phyloP scores from a whole-genome alignment of 1,140 invertebrate species.

The Muscidifurax raptorellus region DNA sequence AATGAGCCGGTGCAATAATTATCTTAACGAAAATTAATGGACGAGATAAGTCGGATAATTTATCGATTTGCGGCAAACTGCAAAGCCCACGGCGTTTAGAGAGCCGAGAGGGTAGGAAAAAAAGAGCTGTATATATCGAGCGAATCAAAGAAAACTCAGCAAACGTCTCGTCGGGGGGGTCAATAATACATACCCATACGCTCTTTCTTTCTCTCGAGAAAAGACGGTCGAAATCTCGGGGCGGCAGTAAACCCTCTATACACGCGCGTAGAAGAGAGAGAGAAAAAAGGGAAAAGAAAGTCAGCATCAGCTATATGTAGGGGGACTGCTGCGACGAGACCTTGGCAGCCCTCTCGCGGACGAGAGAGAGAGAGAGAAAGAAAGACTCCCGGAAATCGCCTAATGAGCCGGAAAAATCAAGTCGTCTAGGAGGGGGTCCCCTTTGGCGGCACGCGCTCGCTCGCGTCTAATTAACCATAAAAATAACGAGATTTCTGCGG shows the following conservation, averaged over 20 bases:
- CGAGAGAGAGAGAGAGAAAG: not conserved
- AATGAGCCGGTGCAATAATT: not conserved
- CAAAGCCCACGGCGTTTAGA: not conserved
- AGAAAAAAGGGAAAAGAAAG: not conserved
- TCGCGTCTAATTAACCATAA: constrained; percentile 72
- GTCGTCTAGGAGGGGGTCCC: constrained; percentile 51
- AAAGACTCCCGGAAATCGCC: constrained; percentile 61
- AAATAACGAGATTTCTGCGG: constrained; percentile 73
- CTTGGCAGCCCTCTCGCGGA: not conserved
- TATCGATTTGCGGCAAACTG: not conserved
- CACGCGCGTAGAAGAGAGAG: not conserved
- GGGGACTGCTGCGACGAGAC: not conserved
- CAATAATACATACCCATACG: not conserved
- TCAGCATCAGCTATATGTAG: not conserved
- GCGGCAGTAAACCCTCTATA: not conserved
- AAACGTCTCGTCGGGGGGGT: not conserved
- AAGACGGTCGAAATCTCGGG: not conserved
- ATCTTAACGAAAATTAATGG: constrained; percentile 5
- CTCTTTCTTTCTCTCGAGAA: not conserved
- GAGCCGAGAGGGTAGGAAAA: not conserved
- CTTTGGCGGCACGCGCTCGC: constrained; percentile 48
- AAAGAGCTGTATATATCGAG: not conserved
- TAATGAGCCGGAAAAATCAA: constrained; percentile 74
- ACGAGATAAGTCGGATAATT: not conserved
- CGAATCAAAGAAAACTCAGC: not conserved